phyloP scores from a whole-genome alignment of 2,797 vertebrate species.

The Hippocampus kuda region DNA sequence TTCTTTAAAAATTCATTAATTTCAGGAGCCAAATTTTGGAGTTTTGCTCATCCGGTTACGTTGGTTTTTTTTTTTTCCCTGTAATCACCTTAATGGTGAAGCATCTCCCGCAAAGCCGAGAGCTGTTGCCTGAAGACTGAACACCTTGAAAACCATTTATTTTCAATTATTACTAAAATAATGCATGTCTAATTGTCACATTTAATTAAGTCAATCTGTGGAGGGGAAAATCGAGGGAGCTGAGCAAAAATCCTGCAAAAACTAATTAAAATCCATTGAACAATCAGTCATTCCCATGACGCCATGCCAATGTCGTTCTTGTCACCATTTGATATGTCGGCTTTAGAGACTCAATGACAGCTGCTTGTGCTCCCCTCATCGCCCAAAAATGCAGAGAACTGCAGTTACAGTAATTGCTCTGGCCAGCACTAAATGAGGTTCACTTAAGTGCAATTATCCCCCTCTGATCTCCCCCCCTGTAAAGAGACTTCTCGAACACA shows the following conservation, averaged over 20 bases:
- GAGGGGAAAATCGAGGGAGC: slow-evolving; percentile 7
- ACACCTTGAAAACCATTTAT: slow-evolving; percentile 61
- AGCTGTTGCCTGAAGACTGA: slow-evolving; percentile 52
- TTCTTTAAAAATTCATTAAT: slow-evolving; percentile 80
- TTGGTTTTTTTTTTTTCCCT: too few species aligned
- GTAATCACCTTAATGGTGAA: slow-evolving; percentile 77
- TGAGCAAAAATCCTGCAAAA: slow-evolving; percentile 39
- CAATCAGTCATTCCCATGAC: slow-evolving; percentile 56
- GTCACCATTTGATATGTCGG: slow-evolving; percentile 59
- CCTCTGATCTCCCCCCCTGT: slow-evolving; percentile 64
- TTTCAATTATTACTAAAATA: slow-evolving; percentile 57
- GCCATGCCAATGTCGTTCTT: slow-evolving; percentile 57
- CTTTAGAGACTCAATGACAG: slow-evolving; percentile 58
- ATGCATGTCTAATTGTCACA: slow-evolving; percentile 58
- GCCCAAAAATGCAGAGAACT: slow-evolving; percentile 45
- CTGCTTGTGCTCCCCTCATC: slow-evolving; percentile 39
- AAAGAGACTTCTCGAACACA: slow-evolving; percentile 67
- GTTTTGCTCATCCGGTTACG: too few species aligned
- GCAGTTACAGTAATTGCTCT: slow-evolving; percentile 70
- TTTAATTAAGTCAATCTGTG: slow-evolving; percentile 57
- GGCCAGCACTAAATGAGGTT: slow-evolving; percentile 70
- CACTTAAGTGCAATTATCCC: slow-evolving; percentile 72
- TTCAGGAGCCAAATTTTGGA: too few species aligned
- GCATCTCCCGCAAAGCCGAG: slow-evolving; percentile 51
- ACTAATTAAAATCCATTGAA: slow-evolving; percentile 59